Base-by-base conservation (phyloP, 2,113 vertebrate genomes). In the Nycticorax nycticorax region DNA sequence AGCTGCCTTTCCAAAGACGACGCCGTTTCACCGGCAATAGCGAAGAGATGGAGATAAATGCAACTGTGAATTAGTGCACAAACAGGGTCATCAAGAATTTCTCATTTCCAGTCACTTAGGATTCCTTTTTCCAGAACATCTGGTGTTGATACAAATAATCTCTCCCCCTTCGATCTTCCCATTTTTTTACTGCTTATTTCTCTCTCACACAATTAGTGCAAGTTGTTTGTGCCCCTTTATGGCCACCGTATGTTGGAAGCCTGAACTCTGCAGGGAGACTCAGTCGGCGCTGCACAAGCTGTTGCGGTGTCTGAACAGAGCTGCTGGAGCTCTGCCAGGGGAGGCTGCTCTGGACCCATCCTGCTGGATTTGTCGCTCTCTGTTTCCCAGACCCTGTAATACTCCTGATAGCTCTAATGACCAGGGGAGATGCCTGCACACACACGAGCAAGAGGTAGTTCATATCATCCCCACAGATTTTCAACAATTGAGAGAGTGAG, bases 301-400 rank as follows among this genome's bases (percentile, higher is more conserved):
- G 84, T 15, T 32, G 62, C 74, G 26, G 69, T 6, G 45, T 81
- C 76, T 62, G 80, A 82, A 48, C 1, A 2, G 55, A 80, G 62
- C 77, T 91, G 56, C 62, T 93, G 84, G 88, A 92, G 74, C 4
- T 69, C 86, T 88, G 95, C 89, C 89, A 85, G 41, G 47, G 53
- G 43, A 85, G 30, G 32, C 5, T 91, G 80, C 77, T 91, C 66
- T 43, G 39, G 12, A 77, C 33, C 45, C 56, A 23, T 33, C 32
- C 76, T 60, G 55, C 64, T 56, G 64, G 28, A 22, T 57, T 85
- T 75, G 52, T 37, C 12, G 39, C 26, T 62, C 26, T 26, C 30
- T 28, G 28, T 75, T 89, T 88, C 67, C 52, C 66, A 69, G 23
- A n/a, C 10, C 20, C n/a, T 35, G 1, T 60, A 45, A 57, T 57